Base-by-base conservation (phyloP, 2,888 invertebrate species). In the Diarsia dahlii region DNA sequence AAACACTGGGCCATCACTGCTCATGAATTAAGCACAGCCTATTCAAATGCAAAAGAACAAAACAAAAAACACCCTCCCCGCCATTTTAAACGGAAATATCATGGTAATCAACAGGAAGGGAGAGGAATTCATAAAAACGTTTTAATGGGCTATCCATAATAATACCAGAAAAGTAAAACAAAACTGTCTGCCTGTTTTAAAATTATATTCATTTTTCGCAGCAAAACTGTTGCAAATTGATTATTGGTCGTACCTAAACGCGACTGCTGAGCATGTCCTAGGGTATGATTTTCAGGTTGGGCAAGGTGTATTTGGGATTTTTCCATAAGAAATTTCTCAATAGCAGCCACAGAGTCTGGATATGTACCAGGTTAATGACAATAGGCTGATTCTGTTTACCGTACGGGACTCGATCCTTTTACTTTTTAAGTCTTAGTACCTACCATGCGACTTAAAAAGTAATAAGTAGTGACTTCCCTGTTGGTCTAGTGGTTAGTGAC, bases 101-200 rank as follows among this genome's bases (percentile, higher is more conserved):
- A 71, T 77, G 79, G 12, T 73, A 78, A 70, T 69, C 15, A 70
- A 56, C 60, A 69, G 84, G 63, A 72, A 76, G 52, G 39, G 23
- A 62, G n/a, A 52, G n/a, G 52, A 56, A 78, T 69, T 82, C 58
- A 70, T 76, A 71, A 76, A 74, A 76, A 56, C 18, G 66, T 64
- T 76, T 66, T 71, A 77, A 78, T 78, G 78, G 70, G 48, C 48
- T 63, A 74, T 78, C 20, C 46, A 62, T 74, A 62, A 18, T n/a
- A 18, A 72, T 63, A 5, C 15, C 6, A 8, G 12, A 48, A 18
- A 68, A 23, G n/a, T 54, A 0, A 15, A 63, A 62, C 62, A 48
- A 18, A 13, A 34, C 1, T 13, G 54, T 70, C 3, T 12, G 18
- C 62, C 18, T 56, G 70, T 77, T 48, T 3, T 18, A 18, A 9